phyloP scores from a whole-genome alignment of 1,140 invertebrate genomes.

The Zaprionus inermis region DNA sequence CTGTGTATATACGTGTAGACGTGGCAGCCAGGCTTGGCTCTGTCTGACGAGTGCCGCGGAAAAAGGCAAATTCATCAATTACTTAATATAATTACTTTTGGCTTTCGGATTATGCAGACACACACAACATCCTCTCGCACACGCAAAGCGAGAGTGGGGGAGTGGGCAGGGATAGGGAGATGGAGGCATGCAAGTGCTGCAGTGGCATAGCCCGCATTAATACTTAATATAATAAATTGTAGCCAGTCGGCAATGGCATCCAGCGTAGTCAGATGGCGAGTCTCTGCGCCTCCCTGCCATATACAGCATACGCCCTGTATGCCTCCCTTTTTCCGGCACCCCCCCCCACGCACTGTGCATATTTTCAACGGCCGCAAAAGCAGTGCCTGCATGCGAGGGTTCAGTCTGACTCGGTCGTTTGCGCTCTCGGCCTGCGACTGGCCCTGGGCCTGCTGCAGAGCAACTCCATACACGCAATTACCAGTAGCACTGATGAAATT shows the following conservation, averaged over 20 bases:
- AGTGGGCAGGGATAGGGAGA: background rate
- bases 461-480: conserved; percentile 73
- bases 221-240: conserved; percentile 83
- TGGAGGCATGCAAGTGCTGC: conserved; percentile 19
- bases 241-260: conserved; percentile 75
- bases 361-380: conserved; percentile 60
- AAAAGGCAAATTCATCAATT: conserved; percentile 83
- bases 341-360: conserved; percentile 40
- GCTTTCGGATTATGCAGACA: conserved; percentile 81
- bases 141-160: background rate
- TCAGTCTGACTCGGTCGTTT: conserved; percentile 44
- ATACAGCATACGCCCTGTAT: background rate
- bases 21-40: conserved; percentile 13
- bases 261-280: conserved; percentile 21
- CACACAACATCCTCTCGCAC: conserved; percentile 34
- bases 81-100: conserved; percentile 83
- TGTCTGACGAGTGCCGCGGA: conserved; percentile 55
- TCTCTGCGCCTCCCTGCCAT: background rate
- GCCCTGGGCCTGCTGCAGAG: conserved; percentile 2
- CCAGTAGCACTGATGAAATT: conserved; percentile 82
- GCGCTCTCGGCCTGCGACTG: conserved; percentile 15
- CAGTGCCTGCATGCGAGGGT: conserved; percentile 12
- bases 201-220: conserved; percentile 65
- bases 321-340: too few species aligned
- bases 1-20: background rate